Base-by-base conservation (phyloP, 2,113 vertebrate species). In the Psittacus erithacus region DNA sequence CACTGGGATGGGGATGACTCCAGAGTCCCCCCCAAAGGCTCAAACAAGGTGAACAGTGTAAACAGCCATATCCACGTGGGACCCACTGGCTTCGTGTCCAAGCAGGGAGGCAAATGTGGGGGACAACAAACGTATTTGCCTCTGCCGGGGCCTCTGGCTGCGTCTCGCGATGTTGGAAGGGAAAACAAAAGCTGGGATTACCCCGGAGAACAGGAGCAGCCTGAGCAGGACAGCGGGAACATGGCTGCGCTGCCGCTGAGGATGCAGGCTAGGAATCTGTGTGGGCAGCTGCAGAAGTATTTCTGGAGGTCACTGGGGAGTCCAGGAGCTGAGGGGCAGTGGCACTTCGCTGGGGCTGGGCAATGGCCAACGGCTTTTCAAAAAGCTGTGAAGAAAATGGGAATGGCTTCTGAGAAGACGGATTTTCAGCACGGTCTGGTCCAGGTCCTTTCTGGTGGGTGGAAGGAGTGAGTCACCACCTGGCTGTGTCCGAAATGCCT, bases 261-360 rank as follows among this genome's bases (percentile, higher is more conserved):
- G 73, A 19, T 57, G 44, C 76, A 60, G 3, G 4, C 23, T 81
- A 67, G 69, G 83, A 92, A 87, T 84, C 57, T 79, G 38, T 86
- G 91, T 84, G 91, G 90, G 90, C 90, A 96, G 92, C 69, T 12
- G 2, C 15, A 60, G 77, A 89, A 90, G 84, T 94, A 53, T 76
- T 84, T 83, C 38, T 17, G 28, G 65, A 76, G 69, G 65, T 71
- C 96, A 76, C 77, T 82, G 47, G 88, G 86, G 93, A 96, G 57
- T 67, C 86, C 38, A 22, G 62, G 73, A 79, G 73, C 86, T 93
- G 83, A 81, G 62, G 52, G 44, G 47, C 82, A 90, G 52, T 4
- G 1, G 11, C 27, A 64, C 22, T 88, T 76, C 50, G 41, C 25
- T 28, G 41, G 62, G 60, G 29, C 88, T 93, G 88, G 60, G 69